Evolutionary conservation across 1,140 invertebrate species (phyloP).

Genomic region (Bombus sylvicola): DNA sequence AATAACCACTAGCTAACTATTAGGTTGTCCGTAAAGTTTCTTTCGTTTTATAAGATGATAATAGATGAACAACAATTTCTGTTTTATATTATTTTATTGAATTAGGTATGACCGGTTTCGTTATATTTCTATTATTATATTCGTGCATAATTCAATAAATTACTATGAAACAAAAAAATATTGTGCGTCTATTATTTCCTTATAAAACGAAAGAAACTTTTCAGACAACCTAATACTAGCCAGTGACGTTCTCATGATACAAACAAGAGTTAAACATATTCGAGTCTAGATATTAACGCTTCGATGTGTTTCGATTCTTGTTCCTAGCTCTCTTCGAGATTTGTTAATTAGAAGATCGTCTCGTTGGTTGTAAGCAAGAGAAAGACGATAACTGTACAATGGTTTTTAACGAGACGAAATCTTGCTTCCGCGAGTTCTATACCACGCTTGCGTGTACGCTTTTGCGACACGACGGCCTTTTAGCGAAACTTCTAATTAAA

Average conservation of each 20-base stretch:
- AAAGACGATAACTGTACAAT: background rate
- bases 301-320: background rate
- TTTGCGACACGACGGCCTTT: slow-evolving; percentile 7
- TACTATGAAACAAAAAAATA: too few species aligned
- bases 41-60: too few species aligned
- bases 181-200: too few species aligned
- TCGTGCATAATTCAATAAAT: too few species aligned
- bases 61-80: too few species aligned
- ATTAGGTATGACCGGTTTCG: too few species aligned
- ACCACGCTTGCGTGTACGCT: background rate
- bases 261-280: background rate
- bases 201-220: too few species aligned
- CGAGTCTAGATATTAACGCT: background rate
- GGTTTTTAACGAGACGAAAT: slow-evolving; percentile 23
- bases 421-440: background rate
- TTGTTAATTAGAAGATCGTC: slow-evolving; percentile 30
- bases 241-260: background rate
- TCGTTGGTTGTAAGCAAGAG: background rate
- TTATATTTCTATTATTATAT: too few species aligned
- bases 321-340: background rate
- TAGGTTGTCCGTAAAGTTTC: too few species aligned
- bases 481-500: slow-evolving; percentile 31
- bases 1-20: too few species aligned
- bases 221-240: background rate
- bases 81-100: too few species aligned